Conservation (phyloP, 2,797 vertebrate species). For the Eupleurogrammus muticus region DNA sequence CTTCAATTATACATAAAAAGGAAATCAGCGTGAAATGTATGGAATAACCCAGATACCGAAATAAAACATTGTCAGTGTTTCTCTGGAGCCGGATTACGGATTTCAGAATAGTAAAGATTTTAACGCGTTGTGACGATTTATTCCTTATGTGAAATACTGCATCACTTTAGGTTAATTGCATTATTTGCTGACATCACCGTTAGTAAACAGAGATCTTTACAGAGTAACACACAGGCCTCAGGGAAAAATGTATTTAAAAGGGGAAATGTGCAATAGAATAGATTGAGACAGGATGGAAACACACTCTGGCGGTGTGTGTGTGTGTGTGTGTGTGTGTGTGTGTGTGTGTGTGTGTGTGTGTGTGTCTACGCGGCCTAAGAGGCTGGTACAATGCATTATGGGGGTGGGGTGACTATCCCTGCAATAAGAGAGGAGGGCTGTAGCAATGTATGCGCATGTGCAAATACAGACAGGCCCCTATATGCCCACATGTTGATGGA, state of each 20-base stretch:
- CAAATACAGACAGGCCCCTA: conserved; percentile 47
- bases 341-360: conserved; percentile 26
- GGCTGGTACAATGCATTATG: conserved; percentile 54
- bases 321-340: conserved; percentile 28
- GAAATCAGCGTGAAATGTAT: conserved; percentile 66
- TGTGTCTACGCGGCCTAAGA: conserved; percentile 40
- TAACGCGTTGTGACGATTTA: conserved; percentile 11
- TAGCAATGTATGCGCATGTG: conserved; percentile 61
- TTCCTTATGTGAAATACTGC: conserved; percentile 25
- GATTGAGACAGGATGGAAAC: conserved; percentile 26
- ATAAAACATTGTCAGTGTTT: conserved; percentile 35
- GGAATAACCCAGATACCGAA: conserved; percentile 65
- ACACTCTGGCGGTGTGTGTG: conserved; percentile 38
- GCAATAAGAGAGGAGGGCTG: conserved; percentile 71
- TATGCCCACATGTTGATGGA: conserved; percentile 49
- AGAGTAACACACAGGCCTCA: conserved; percentile 1
- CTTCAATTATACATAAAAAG: conserved; percentile 78
- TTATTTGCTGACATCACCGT: conserved; percentile 56
- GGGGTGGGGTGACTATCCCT: conserved; percentile 65
- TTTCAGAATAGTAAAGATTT: conserved; percentile 27
- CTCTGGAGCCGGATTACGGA: conserved; percentile 39
- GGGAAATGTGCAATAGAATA: conserved; percentile 25
- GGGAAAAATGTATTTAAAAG: conserved; percentile 18
- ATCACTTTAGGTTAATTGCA: conserved; percentile 38
- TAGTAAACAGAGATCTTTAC: conserved; percentile 33